Evolutionary conservation across 2,888 invertebrate genomes (phyloP).

Genomic region (Nemurella pictetii): DNA sequence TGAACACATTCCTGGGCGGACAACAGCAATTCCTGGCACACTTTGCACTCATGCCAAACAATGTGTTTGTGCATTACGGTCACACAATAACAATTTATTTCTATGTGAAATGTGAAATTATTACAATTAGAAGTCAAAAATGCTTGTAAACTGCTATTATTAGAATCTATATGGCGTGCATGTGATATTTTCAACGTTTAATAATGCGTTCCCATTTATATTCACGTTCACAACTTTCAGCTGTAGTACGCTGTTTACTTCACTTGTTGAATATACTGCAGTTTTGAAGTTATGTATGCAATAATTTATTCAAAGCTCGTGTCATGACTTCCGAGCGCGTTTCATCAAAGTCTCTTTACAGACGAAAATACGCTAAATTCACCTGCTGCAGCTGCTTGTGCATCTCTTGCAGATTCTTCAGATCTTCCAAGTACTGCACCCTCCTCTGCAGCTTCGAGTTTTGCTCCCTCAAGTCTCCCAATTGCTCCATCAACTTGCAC

Average conservation of each 20-base stretch:
- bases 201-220: too few relatives aligned
- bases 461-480: constrained; percentile 71
- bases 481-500: constrained; percentile 74
- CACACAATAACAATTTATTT: not conserved
- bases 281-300: not conserved
- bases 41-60: not conserved
- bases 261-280: not conserved
- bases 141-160: not conserved
- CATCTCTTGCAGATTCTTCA: constrained; percentile 66
- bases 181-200: not conserved
- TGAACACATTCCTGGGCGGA: not conserved
- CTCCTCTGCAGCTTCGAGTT: constrained; percentile 69
- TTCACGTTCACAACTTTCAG: not conserved
- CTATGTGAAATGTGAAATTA: not conserved
- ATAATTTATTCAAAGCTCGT: not conserved
- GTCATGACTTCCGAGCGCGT: not conserved
- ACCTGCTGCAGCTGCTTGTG: constrained; percentile 55
- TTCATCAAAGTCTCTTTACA: not conserved
- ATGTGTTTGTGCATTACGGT: not conserved
- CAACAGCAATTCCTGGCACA: not conserved
- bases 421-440: constrained; percentile 71
- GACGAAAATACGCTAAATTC: not conserved
- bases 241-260: not conserved
- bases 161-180: not conserved
- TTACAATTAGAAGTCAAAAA: not conserved